phyloP scores from a whole-genome alignment of 1,140 invertebrate species.

The Antheraea pernyi region DNA sequence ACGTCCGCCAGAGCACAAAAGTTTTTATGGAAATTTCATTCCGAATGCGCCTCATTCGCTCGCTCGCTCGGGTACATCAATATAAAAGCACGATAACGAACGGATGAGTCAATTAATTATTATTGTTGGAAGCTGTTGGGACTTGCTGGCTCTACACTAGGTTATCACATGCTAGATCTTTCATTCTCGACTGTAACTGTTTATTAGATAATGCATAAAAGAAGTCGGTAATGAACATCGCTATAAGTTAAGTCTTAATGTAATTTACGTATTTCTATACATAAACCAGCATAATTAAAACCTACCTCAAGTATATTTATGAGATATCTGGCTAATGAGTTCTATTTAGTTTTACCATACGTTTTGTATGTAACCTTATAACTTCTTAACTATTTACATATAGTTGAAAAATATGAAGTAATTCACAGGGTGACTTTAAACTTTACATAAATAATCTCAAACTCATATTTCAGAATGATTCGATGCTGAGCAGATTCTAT shows the following conservation, averaged over 20 bases:
- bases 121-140: constrained; percentile 76
- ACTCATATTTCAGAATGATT: background rate
- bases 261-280: background rate
- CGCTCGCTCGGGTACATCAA: constrained; percentile 74
- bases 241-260: too few species aligned
- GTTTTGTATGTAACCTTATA: too few species aligned
- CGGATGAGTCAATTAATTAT: constrained; percentile 79
- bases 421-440: too few species aligned
- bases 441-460: too few species aligned
- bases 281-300: background rate
- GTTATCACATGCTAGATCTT: constrained; percentile 49
- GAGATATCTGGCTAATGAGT: too few species aligned
- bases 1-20: constrained; percentile 77
- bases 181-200: background rate
- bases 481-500: too few species aligned
- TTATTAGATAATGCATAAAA: background rate
- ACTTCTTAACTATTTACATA: background rate
- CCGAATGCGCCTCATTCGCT: constrained; percentile 72
- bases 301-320: background rate
- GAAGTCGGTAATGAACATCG: background rate
- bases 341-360: too few species aligned
- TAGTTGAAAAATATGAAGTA: too few species aligned
- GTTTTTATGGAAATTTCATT: constrained; percentile 79
- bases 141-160: constrained; percentile 58
- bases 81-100: constrained; percentile 79